Percentiles rank a stretch among this genome's conserved stretches.
phyloP scores from a whole-genome alignment of 53 echinoderm and acorn worm species.

The Holothuria scabra region DNA sequence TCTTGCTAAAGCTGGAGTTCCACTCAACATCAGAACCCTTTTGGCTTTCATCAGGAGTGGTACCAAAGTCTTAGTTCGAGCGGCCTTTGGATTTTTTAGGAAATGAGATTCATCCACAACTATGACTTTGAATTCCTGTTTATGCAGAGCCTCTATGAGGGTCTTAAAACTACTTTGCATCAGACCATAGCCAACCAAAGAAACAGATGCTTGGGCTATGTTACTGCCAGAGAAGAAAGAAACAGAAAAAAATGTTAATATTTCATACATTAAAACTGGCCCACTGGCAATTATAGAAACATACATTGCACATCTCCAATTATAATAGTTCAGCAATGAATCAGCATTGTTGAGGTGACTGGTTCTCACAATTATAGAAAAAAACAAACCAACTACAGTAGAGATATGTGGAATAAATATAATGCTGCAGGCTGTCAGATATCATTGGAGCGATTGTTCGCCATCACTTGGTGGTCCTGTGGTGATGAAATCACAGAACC shows the following conservation, averaged over 20 bases:
- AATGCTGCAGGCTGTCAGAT: too few species aligned
- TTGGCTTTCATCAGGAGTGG: constrained; percentile 68
- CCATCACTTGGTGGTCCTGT: too few species aligned
- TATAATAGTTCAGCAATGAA: too few species aligned
- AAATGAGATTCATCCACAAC: constrained; percentile 86
- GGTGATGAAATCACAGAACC: too few species aligned
- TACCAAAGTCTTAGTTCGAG: constrained; percentile 69
- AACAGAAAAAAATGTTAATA: not conserved
- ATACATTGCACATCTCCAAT: too few species aligned
- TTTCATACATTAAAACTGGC: too few species aligned
- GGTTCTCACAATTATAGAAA: too few species aligned
- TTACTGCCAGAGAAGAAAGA: constrained; percentile 60
- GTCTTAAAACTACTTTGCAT: constrained; percentile 70
- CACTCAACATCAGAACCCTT: constrained; percentile 70
- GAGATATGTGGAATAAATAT: too few species aligned
- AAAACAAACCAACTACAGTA: too few species aligned
- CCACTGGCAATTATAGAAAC: too few species aligned
- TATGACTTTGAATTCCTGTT: constrained; percentile 71
- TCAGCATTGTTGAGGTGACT: too few species aligned
- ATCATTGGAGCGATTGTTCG: too few species aligned
- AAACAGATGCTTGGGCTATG: constrained; percentile 60
- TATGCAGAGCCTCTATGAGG: constrained; percentile 58
- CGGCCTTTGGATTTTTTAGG: constrained; percentile 75
- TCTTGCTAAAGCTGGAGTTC: constrained; percentile 81
- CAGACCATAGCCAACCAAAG: constrained; percentile 76